Evolutionary conservation across 2,888 invertebrate genomes (phyloP), one percentile per base, ranked within the genome.

Genomic region (Congeria kusceri): DNA sequence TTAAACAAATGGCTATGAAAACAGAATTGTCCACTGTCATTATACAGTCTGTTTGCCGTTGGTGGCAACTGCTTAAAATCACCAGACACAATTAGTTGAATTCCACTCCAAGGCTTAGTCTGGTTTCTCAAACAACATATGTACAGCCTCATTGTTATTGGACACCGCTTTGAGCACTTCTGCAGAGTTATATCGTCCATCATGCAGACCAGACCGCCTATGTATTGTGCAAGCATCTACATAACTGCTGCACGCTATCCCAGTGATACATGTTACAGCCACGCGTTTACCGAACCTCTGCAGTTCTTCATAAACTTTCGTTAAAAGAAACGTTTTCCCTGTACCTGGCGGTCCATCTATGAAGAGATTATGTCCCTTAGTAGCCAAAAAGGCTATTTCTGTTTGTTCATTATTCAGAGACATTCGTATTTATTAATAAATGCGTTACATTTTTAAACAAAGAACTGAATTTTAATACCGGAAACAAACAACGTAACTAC

Each of bases 321-420:
- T 56, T 1, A 66, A 18, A 23, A 23, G 20, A 32, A 56, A 23
- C 0, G 66, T 27, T 32, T 66, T 66, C 3, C 66, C 66, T 28
- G 66, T 66, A 56, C 66, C 66, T 28, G 66, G 29, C 0, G 13
- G n/a, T 1, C 56, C 66, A 56, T 49, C 39, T 32, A 66, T 53
- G 20, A 56, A 49, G 15, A 56, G 4, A 56, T 66, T 66, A 39
- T 66, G 66, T 0, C 66, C 66, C n/a, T 28, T 23, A 18, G 44
- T 11, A 23, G 62, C 62, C 44, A 28, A 15, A 1, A 44, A 15
- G n/a, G 44, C 28, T 13, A 32, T 32, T 39, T 62, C 44, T 62
- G 5, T 4, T 20, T 62, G 62, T 23, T 44, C 44, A 3, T 59
- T 3, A 53, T 53, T 53, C 4, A 53, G 23, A 4, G 23, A n/a